Base-by-base conservation (phyloP, 2,888 invertebrate species). In the Cancer borealis region DNA sequence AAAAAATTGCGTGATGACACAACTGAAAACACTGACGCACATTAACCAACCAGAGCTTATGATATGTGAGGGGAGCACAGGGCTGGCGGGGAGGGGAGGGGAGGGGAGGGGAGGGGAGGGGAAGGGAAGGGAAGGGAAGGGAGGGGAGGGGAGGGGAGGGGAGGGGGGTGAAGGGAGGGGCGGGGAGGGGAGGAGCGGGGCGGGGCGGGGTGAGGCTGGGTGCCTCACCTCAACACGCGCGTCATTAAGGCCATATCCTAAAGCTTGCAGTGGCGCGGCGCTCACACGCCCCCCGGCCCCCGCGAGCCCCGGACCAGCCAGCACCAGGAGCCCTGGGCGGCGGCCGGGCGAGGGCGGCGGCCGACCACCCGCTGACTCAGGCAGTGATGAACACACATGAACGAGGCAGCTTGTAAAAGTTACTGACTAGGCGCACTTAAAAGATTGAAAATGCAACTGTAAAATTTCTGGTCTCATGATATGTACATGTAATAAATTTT, bases 401-500 rank as follows among this genome's bases (percentile, higher is more conserved):
- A 93, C 60, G 93, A 93, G 93, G 91, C 93, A 93, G 93, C 87
- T 45, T 54, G 93, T 93, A 93, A 89, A 54, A 91, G 79, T 49
- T 79, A 73, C 39, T 94, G 92, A 94, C 94, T 94, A 94, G 94
- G 84, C 93, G 91, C 92, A 94, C 90, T 92, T 94, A 94, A 94
- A 92, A 88, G 94, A 94, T 66, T 91, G 92, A 94, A 94, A 91
- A 92, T 94, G 87, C 92, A 94, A 94, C 94, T 94, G 94, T 94
- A 94, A 94, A 94, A 92, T 92, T 88, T 87, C 79, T 88, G 92
- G 39, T 66, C 88, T 73, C 84, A 46, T 94, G 94, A 94, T 94
- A 94, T 94, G 94, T 94, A 94, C 94, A 94, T 66, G 92, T 92
- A 92, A 92, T 92, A 94, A 92, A 94, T 91, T 92, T 94, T 94